phyloP scores from a whole-genome alignment of 2,888 invertebrate genomes.

The Erebia aethiops region DNA sequence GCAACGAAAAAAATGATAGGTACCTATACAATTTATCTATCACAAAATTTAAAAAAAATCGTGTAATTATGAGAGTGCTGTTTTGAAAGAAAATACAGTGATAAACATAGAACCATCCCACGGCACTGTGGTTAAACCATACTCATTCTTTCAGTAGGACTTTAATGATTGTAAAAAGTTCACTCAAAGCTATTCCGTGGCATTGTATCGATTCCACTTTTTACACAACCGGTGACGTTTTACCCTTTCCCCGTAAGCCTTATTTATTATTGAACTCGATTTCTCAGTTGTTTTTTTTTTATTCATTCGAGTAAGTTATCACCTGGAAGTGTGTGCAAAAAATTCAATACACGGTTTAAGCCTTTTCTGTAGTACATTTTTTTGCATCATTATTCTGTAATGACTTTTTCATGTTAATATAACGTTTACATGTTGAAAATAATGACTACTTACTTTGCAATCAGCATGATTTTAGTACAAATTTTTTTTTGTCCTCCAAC shows the following conservation, averaged over 20 bases:
- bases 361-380: slow-evolving; percentile 21
- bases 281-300: slow-evolving; percentile 21
- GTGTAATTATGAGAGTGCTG: too few species aligned
- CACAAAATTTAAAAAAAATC: too few species aligned
- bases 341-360: slow-evolving; percentile 19
- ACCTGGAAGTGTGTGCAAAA: slow-evolving; percentile 19
- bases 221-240: slow-evolving; percentile 18
- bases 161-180: neutral
- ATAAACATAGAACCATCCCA: too few species aligned
- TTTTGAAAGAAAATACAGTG: too few species aligned
- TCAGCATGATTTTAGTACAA: too few species aligned
- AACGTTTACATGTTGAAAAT: too few species aligned
- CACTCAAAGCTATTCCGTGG: neutral
- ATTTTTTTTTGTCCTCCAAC: too few species aligned
- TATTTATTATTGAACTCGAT: slow-evolving; percentile 31
- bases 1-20: too few species aligned
- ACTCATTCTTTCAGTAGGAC: neutral
- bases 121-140: neutral
- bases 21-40: too few species aligned
- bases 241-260: slow-evolving; percentile 21
- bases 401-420: slow-evolving; percentile 10
- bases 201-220: slow-evolving; percentile 21
- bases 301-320: slow-evolving; percentile 31
- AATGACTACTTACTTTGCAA: too few species aligned
- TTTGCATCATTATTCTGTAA: slow-evolving; percentile 18